These are phyloP conservation scores for Thymelicus sylvestris DNA, from an alignment of 2,888 invertebrate genomes.

Conservation along the genomic window DNA sequence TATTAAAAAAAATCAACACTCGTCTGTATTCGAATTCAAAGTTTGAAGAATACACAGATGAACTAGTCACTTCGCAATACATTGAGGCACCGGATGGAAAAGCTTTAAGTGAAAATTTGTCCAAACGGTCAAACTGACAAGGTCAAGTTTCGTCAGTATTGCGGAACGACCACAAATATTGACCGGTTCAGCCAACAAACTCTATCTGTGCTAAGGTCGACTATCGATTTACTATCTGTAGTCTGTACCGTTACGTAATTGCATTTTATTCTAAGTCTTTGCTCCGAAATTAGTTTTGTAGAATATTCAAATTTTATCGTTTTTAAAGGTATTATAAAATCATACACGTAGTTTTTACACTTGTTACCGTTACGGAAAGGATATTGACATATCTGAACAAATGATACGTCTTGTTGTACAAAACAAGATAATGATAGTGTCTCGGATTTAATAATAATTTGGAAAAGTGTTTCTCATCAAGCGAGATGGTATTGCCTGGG, in stretches of 20 bases:
- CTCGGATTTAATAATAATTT: no score
- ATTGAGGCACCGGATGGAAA: constrained; percentile 16
- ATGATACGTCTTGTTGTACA: no score
- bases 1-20: no score
- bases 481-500: no score
- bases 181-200: constrained; percentile 38
- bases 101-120: constrained; percentile 12
- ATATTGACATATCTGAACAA: no score
- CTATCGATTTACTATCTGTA: constrained; percentile 20
- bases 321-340: no score
- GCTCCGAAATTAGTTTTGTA: no score
- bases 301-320: no score
- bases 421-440: no score
- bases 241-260: constrained; percentile 32
- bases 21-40: not conserved
- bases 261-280: constrained; percentile 5
- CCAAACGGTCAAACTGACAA: constrained; percentile 17
- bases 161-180: constrained; percentile 40
- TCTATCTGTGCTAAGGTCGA: constrained; percentile 43
- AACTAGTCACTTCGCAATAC: not conserved
- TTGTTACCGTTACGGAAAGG: no score
- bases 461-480: no score
- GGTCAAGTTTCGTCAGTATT: constrained; percentile 41
- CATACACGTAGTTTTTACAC: no score
- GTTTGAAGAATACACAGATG: not conserved